Percentiles rank a stretch among this genome's conserved stretches.
Evolutionary conservation across 2,797 vertebrate genomes (phyloP).

Genomic region (Xyrichtys novacula): DNA sequence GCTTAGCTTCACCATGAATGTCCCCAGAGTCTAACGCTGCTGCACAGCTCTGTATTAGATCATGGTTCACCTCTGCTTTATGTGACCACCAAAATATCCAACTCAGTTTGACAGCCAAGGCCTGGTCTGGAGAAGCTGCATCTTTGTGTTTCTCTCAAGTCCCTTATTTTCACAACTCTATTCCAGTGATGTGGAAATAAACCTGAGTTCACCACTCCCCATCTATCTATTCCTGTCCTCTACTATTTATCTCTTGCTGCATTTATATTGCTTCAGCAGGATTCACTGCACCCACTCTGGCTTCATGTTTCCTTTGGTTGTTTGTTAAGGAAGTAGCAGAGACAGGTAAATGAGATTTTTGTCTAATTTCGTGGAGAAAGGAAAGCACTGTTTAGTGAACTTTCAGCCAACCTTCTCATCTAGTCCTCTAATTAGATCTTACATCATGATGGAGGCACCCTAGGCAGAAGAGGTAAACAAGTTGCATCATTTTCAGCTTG

Average conservation of each 20-base stretch:
- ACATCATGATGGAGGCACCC: not conserved
- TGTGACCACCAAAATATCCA: slow-evolving; percentile 72
- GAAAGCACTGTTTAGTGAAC: slow-evolving; percentile 23
- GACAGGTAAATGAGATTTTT: slow-evolving; percentile 32
- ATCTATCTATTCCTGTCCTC: slow-evolving; percentile 22
- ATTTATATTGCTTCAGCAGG: slow-evolving; percentile 28
- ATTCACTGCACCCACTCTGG: slow-evolving; percentile 25
- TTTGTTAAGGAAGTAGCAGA: slow-evolving; percentile 34
- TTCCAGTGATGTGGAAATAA: slow-evolving; percentile 46
- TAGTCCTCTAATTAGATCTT: slow-evolving; percentile 19
- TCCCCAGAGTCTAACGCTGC: slow-evolving; percentile 47
- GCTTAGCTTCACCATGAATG: slow-evolving; percentile 18
- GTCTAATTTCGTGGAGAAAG: slow-evolving; percentile 5
- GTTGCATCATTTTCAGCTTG: not conserved
- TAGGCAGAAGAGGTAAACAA: slow-evolving; percentile 1
- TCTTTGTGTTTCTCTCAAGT: slow-evolving; percentile 21
- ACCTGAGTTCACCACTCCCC: slow-evolving; percentile 28
- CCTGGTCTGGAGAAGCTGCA: slow-evolving; percentile 39
- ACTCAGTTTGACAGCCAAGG: slow-evolving; percentile 71
- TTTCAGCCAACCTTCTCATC: slow-evolving; percentile 8
- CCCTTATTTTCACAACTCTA: slow-evolving; percentile 21
- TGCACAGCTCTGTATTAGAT: slow-evolving; percentile 73
- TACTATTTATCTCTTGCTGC: slow-evolving; percentile 34
- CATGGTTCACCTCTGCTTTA: slow-evolving; percentile 77
- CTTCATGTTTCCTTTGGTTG: slow-evolving; percentile 31